These are phyloP conservation scores for Drosophila robusta DNA, from an alignment of 2,888 invertebrate species.

Conservation along the genomic window DNA sequence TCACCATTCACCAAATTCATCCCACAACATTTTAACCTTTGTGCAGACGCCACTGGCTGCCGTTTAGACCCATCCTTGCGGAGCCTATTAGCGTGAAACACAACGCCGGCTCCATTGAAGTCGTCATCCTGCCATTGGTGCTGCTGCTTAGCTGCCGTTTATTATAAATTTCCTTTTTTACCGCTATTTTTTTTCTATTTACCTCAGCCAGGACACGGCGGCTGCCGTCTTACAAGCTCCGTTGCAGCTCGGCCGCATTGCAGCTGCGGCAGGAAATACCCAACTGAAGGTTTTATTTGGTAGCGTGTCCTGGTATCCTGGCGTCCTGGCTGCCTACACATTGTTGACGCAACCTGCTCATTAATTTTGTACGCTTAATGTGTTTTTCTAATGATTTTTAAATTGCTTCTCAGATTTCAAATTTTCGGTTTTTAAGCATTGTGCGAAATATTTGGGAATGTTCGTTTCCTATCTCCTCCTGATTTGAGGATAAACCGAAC, in stretches of 20 bases:
- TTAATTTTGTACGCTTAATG: conserved; percentile 81
- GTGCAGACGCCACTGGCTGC: conserved; percentile 25
- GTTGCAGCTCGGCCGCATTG: conserved; percentile 31
- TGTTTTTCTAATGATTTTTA: conserved; percentile 77
- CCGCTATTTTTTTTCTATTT: conserved; percentile 24
- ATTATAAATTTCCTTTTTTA: conserved; percentile 46
- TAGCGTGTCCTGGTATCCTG: not conserved
- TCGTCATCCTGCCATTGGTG: conserved; percentile 61
- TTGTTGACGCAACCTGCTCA: conserved; percentile 78
- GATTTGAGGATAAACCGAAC: conserved; percentile 5
- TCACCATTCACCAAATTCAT: no score
- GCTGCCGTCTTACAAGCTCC: conserved; percentile 10
- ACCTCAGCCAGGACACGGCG: conserved; percentile 15
- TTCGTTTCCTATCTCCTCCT: conserved; percentile 13
- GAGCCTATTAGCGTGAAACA: conserved; percentile 68
- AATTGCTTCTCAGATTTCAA: conserved; percentile 77
- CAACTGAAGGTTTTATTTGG: conserved; percentile 14
- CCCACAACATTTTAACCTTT: not conserved
- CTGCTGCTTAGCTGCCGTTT: conserved; percentile 51
- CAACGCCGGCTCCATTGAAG: conserved; percentile 57
- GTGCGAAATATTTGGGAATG: conserved; percentile 15
- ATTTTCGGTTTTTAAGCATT: conserved; percentile 31
- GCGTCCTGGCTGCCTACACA: conserved; percentile 12
- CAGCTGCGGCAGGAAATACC: conserved; percentile 22
- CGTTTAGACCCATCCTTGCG: not conserved